Conservation (phyloP, 2,113 vertebrate genomes). For the Labeo catla region DNA sequence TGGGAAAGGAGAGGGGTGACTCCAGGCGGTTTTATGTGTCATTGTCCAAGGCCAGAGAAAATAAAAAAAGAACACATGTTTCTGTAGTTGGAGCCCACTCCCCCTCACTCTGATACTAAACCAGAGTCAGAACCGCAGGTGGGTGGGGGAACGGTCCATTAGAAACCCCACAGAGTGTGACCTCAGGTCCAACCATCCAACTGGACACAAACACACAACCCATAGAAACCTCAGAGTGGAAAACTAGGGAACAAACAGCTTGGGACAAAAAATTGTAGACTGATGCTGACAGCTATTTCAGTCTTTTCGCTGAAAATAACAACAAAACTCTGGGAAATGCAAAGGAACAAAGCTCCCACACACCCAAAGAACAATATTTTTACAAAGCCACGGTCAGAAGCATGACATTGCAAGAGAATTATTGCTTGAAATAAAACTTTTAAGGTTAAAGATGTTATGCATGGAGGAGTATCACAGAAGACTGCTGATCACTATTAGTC, state of each 20-base stretch:
- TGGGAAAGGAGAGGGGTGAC: constrained; percentile 58
- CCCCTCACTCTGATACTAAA: constrained; percentile 10
- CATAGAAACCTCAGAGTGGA: constrained; percentile 37
- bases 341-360: constrained; percentile 13
- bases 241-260: constrained; percentile 16
- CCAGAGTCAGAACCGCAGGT: neutral
- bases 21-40: constrained; percentile 46
- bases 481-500: neutral
- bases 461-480: constrained; percentile 21
- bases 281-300: constrained; percentile 24
- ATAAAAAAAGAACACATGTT: constrained; percentile 52
- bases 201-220: constrained; percentile 3
- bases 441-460: neutral
- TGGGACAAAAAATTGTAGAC: constrained; percentile 1
- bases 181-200: constrained; percentile 22
- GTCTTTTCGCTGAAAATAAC: constrained; percentile 10
- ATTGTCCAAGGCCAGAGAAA: constrained; percentile 53
- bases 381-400: constrained; percentile 5
- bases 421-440: constrained; percentile 17
- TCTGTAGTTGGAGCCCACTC: constrained; percentile 39
- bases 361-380: constrained; percentile 11
- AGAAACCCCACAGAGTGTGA: constrained; percentile 36
- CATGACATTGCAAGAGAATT: constrained; percentile 19
- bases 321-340: constrained; percentile 12
- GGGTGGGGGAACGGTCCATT: constrained; percentile 15